Evolutionary conservation across 2,113 vertebrate genomes (phyloP).

Genomic region (Pterocles orientalis): DNA sequence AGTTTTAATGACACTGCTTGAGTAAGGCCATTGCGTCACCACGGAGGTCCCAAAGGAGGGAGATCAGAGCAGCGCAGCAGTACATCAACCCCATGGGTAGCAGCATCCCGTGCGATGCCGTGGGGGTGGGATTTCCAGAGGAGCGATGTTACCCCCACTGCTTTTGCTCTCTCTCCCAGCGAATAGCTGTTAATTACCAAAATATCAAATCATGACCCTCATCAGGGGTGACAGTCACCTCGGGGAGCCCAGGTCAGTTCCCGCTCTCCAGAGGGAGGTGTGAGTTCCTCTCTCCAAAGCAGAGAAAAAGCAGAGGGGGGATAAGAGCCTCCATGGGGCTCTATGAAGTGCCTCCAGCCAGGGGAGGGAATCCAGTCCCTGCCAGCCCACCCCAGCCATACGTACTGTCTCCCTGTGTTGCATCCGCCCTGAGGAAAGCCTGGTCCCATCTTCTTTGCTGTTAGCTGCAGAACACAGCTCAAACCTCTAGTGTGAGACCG

Average conservation of each 20-base stretch:
- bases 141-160: neutral
- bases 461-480: neutral
- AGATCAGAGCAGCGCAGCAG: neutral
- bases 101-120: neutral
- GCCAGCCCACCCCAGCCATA: neutral
- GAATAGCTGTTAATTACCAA: neutral
- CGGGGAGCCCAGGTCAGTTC: neutral
- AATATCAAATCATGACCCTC: neutral
- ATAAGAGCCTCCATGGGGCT: neutral
- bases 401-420: fast-evolving
- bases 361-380: neutral
- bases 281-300: neutral
- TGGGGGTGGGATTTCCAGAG: neutral
- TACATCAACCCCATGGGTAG: neutral
- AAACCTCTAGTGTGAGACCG: neutral
- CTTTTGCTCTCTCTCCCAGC: neutral
- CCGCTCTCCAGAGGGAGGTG: neutral
- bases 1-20: neutral
- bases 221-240: neutral
- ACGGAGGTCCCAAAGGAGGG: neutral
- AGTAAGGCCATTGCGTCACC: neutral
- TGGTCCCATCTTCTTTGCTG: neutral
- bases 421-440: neutral
- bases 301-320: neutral
- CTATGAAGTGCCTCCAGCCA: neutral